Conservation (phyloP, 2,888 invertebrate genomes). For the Lithosia quadra region DNA sequence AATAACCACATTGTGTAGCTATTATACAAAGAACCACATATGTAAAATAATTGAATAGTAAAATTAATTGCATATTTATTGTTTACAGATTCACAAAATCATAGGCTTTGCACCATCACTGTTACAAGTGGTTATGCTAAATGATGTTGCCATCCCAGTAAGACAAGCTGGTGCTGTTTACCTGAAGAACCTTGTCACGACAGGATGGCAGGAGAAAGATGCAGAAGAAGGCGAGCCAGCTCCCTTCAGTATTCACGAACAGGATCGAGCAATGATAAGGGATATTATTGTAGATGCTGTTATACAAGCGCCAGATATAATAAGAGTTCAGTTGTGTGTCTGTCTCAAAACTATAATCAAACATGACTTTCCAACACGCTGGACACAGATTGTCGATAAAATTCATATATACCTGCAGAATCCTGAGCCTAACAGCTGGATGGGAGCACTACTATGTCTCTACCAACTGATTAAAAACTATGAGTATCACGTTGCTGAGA, state of each 20-base stretch:
- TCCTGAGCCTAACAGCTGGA: conserved; percentile 95
- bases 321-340: conserved; percentile 96
- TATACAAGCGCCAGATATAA: conserved; percentile 96
- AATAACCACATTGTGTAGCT: neutral
- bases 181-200: conserved; percentile 96
- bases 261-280: conserved; percentile 97
- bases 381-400: conserved; percentile 98
- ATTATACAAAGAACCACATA: neutral
- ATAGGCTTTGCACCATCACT: conserved; percentile 98
- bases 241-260: conserved; percentile 97
- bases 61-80: neutral
- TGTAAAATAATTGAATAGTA: neutral
- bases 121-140: conserved; percentile 97
- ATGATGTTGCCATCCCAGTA: conserved; percentile 95
- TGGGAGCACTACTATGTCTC: conserved; percentile 96
- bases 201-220: conserved; percentile 96
- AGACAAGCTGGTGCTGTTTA: conserved; percentile 99
- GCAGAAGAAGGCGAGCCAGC: conserved; percentile 90
- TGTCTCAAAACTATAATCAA: conserved; percentile 97
- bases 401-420: conserved; percentile 97
- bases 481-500: conserved; percentile 96
- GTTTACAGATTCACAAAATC: conserved; percentile 88
- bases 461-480: conserved; percentile 97
- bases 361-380: conserved; percentile 97
- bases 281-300: conserved; percentile 98